A percentile compares a stretch with the other conserved stretches of the same genome.
Conservation (phyloP, 2,888 invertebrate species). For the Nezara viridula region DNA sequence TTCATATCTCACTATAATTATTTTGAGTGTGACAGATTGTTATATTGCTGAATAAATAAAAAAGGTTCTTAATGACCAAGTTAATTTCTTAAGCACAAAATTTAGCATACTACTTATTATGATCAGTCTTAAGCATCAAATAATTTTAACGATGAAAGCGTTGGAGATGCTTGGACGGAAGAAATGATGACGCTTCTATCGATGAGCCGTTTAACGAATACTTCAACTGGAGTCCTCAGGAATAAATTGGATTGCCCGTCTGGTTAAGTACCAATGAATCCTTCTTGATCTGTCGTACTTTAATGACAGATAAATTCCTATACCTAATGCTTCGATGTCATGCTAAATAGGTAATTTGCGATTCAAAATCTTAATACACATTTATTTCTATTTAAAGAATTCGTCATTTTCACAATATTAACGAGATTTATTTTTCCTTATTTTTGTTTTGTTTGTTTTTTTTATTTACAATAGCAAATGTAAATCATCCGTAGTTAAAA, state of each 20-base stretch:
- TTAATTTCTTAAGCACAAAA: too few species aligned
- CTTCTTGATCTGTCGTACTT: background rate
- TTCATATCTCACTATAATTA: too few species aligned
- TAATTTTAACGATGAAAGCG: background rate
- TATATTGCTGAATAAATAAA: too few species aligned
- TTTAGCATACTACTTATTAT: too few species aligned
- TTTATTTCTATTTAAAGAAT: too few species aligned
- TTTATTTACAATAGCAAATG: too few species aligned
- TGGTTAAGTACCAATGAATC: background rate
- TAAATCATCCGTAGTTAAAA: too few species aligned
- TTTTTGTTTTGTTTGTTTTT: too few species aligned
- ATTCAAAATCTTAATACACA: background rate
- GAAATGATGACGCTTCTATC: background rate
- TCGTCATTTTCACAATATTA: too few species aligned
- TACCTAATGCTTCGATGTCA: background rate
- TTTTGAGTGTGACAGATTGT: too few species aligned
- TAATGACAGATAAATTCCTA: background rate
- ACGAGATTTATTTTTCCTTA: too few species aligned
- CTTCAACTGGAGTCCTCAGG: background rate
- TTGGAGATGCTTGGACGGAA: background rate
- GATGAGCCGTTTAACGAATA: background rate
- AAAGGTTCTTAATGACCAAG: too few species aligned
- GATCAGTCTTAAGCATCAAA: background rate
- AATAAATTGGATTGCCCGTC: conserved; percentile 40
- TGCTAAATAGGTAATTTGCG: background rate